phyloP scores from a whole-genome alignment of 1,140 invertebrate genomes.

The Penaeus indicus region DNA sequence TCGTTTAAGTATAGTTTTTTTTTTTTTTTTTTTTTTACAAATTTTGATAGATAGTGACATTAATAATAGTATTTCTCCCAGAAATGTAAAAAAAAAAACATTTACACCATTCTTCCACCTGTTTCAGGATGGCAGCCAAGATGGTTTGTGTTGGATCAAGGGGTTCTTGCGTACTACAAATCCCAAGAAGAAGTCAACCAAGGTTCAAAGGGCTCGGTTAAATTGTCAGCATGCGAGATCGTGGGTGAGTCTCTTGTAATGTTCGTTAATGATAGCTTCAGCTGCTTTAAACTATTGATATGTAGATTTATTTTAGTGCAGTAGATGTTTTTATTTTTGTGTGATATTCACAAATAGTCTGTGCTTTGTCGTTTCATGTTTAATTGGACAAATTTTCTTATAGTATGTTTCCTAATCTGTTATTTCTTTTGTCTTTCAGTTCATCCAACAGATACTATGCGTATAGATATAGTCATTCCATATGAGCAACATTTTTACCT shows the following conservation, averaged over 20 bases:
- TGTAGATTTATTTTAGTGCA: no score
- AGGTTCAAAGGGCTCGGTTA: conserved; percentile 87
- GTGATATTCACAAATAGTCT: no score
- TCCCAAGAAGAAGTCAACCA: conserved; percentile 86
- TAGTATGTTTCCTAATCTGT: not conserved
- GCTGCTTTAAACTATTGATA: no score
- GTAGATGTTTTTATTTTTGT: no score
- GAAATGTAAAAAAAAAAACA: not conserved
- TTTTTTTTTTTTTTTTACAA: no score
- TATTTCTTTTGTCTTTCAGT: conserved; percentile 68
- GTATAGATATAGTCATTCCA: conserved; percentile 84
- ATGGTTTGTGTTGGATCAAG: conserved; percentile 87
- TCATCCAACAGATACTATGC: conserved; percentile 78
- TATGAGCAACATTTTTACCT: conserved; percentile 87
- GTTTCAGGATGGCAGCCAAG: conserved; percentile 85
- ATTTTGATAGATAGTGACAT: not conserved
- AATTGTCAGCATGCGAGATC: conserved; percentile 86
- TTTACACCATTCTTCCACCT: conserved; percentile 32
- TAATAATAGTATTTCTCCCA: not conserved
- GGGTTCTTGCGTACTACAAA: conserved; percentile 85
- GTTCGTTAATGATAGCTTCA: not conserved
- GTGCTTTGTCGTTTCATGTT: not conserved
- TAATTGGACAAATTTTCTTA: not conserved
- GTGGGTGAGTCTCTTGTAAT: conserved; percentile 70
- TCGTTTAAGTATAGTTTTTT: no score